Base-by-base conservation (phyloP, 2,113 vertebrate genomes). In the Tachuris rubrigastra region DNA sequence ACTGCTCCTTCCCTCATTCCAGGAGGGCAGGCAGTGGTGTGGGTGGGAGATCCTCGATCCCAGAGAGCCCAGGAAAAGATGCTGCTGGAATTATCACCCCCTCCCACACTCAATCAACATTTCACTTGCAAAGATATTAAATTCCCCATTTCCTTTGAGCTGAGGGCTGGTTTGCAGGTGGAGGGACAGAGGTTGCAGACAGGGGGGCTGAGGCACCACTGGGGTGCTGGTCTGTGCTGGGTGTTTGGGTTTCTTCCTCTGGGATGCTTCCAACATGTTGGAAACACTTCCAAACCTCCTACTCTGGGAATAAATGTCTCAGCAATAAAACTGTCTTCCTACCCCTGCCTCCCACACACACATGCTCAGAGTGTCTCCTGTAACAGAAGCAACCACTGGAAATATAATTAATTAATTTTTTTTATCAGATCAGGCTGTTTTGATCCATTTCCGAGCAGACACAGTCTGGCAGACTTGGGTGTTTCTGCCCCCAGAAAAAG, bases 21-120 rank as follows among this genome's bases (percentile, higher is more conserved):
- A 82, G 28, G 28, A 49, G 49, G 35, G 44, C 65, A 65, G 22
- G 0, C 1, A 78, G 65, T 31, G 49, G 27, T 1, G 0, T 0
- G 49, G 10, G 28, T 2, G 12, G 25, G 37, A 79, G 10, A 62
- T 59, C 22, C 23, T 72, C 15, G 1, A 35, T 12, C 53, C 76
- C 67, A 37, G 3, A 5, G 31, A 66, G 10, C 18, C 19, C 65
- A 84, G 65, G 21, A 58, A 35, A 71, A 84, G 47, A 16, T 0
- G 2, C 4, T 30, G 18, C 46, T 37, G 67, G 20, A 59, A 56
- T 3, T 0, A 30, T 33, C 56, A 10, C 28, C 30, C 22, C 72
- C n/a, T 44, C 77, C 76, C 24, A 39, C 21, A 50, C n/a, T 76
- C 68, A 21, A 15, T 11, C 56, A 81, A 28, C 46, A 12, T 66